These are phyloP conservation scores for Drosophila lini DNA, from an alignment of 1,140 invertebrate species.

Conservation along the genomic window DNA sequence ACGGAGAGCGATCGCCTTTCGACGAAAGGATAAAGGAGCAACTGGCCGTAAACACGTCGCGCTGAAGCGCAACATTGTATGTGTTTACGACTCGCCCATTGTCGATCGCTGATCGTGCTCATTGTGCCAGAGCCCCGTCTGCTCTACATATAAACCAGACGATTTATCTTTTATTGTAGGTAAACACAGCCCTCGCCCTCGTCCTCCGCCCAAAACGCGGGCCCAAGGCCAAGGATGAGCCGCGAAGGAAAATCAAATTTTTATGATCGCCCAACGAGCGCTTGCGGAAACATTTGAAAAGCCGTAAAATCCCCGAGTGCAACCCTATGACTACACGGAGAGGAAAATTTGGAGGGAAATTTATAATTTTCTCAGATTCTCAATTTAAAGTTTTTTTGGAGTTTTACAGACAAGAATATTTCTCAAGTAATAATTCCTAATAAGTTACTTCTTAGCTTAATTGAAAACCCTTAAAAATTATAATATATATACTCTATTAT, in stretches of 20 bases:
- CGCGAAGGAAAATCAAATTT: conserved; percentile 69
- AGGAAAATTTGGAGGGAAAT: background rate
- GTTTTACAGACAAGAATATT: background rate
- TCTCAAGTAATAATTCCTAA: rapidly evolving
- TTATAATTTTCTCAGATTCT: too few species aligned
- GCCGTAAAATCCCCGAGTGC: conserved; percentile 64
- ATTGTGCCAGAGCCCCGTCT: conserved; percentile 60
- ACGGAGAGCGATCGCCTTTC: conserved; percentile 28
- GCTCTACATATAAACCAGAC: conserved; percentile 81
- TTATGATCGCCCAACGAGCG: conserved; percentile 61
- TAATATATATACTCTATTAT: too few species aligned
- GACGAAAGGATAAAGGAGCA: conserved; percentile 68
- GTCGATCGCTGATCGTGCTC: conserved; percentile 61
- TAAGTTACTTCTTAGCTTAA: background rate
- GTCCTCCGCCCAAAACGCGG: conserved; percentile 15
- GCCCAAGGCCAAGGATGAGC: conserved; percentile 75
- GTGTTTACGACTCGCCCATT: conserved; percentile 56
- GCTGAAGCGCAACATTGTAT: conserved; percentile 29
- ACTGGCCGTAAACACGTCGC: conserved; percentile 43
- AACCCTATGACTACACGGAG: conserved; percentile 61
- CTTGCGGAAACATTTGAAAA: conserved; percentile 82
- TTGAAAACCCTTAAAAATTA: background rate
- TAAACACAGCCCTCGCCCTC: conserved; percentile 62
- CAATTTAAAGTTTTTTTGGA: background rate
- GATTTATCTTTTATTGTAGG: conserved; percentile 79